Conservation (phyloP, 2,888 invertebrate species). For the Zonitis immaculata region DNA sequence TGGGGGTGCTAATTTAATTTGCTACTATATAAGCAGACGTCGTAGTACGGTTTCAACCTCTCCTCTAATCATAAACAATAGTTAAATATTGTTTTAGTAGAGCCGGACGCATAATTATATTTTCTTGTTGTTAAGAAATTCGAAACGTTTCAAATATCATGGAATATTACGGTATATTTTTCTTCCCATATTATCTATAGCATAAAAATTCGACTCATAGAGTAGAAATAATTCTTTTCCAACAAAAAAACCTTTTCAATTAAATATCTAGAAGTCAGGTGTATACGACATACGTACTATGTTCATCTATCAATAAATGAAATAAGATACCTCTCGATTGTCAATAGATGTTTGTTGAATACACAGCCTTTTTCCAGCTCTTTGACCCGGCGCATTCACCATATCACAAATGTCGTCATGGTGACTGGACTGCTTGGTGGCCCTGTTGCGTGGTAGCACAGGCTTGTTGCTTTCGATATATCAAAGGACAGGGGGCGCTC, state of each 20-base stretch:
- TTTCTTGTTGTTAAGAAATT: too few species aligned
- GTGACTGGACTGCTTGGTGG: slow-evolving; percentile 1
- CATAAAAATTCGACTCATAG: too few species aligned
- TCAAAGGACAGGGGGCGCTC: background rate
- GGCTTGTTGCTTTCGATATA: background rate
- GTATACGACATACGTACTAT: slow-evolving; percentile 25
- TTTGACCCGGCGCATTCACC: background rate
- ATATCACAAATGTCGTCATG: slow-evolving; percentile 7
- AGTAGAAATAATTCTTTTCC: too few species aligned
- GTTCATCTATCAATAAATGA: slow-evolving; percentile 27
- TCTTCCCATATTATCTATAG: too few species aligned
- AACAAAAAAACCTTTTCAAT: slow-evolving; percentile 35
- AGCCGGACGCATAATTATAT: too few species aligned
- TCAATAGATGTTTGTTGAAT: background rate
- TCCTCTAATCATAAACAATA: too few species aligned
- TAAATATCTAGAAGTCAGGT: slow-evolving; percentile 34
- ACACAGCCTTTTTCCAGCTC: background rate
- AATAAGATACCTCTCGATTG: background rate
- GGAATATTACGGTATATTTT: too few species aligned
- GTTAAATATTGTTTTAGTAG: too few species aligned
- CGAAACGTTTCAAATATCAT: too few species aligned
- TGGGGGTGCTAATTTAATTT: too few species aligned
- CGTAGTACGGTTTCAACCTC: too few species aligned
- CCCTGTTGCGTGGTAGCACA: background rate
- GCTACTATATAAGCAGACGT: too few species aligned